Base-by-base conservation (phyloP, 2,113 vertebrate genomes). In the Cranoglanis bouderius region DNA sequence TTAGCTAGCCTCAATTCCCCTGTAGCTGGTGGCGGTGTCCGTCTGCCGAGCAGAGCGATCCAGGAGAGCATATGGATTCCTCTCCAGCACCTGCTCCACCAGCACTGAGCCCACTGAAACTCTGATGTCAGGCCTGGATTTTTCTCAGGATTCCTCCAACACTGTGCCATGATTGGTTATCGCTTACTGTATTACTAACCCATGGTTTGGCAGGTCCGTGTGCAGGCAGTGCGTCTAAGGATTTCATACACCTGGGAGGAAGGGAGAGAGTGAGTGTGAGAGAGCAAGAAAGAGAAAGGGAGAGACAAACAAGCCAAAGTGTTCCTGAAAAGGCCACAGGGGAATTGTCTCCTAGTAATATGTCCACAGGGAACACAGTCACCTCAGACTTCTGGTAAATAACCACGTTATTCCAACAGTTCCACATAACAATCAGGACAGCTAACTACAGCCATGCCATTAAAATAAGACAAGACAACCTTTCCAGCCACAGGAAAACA, bases 201-300 rank as follows among this genome's bases (percentile, higher is more conserved):
- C 94, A 97, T 98, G 57, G 95, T 97, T 94, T 96, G 97, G 95
- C 97, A 97, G 92, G 97, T 96, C 86, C 97, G 96, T 35, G 95
- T 95, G 88, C 97, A 98, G 90, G 95, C 87, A 0, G 98, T 99
- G 63, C 98, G 96, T 92, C 99, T 97, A 94, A 99, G 94, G 93
- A 99, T 99, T 95, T 99, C 98, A 18, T 96, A 97, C 85, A 99
- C 98, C 98, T 99, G 88, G 77, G 92, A 91, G 59, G 18, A 67
- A 84, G 35, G 63, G 49, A 70, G 84, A 53, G 84, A 83, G 86
- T 26, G 77, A 85, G 57, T 57, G 75, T 59, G 81, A 74, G 53
- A 72, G 84, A 77, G 90, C 72, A 74, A 88, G 46, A 86, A 78
- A 85, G 53, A 87, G 82, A 80, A 70, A 81, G 74, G 29, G 87